Evolutionary conservation across 1,140 invertebrate genomes (phyloP), one percentile per base, ranked within the genome.

Genomic region (Myzus persicae): DNA sequence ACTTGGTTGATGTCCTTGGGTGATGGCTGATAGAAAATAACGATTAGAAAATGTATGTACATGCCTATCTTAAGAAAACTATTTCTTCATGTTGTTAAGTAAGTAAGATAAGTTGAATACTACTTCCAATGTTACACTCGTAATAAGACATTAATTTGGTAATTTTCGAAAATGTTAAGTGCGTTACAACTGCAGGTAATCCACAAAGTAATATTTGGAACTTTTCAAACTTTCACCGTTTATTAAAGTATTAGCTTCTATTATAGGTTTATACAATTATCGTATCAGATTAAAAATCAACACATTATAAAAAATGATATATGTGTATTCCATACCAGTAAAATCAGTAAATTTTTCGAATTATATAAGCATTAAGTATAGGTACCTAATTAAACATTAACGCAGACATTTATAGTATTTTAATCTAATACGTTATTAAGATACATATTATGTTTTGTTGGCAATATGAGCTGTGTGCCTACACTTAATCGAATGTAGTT

Each of bases 221-320:
- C 42, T 31, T 59, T 24, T 90, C 14, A 90, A 90, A 90, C 89
- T 90, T 90, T 90, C 89, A 90, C 89, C 54, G 38, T 67, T 90
- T 90, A 90, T 44, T 67, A 22, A 90, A 90, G 26, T 90, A 42
- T 90, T 59, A 90, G 42, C 9, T 11, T 67, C 59, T 67, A 14
- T 31, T 67, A n/a, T n/a, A 67, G 59, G 11, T 11, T 46, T 31
- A 87, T 87, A n/a, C 42, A 38, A 46, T 87, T 20, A 87, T 48
- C 42, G 26, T 87, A n/a, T 40, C 38, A 24, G 7, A 24, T 38
- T 3, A 31, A 67, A 31, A 67, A 59, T 9, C 4, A 67, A 67
- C 59, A 67, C 81, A 38, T 38, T 82, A 84, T 84, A 84, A 26
- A 24, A 40, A 82, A 7, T 20, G 18, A 82, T 42, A 42, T 84